These are phyloP conservation scores for Macaria notata DNA, from an alignment of 2,888 invertebrate species.

Conservation along the genomic window DNA sequence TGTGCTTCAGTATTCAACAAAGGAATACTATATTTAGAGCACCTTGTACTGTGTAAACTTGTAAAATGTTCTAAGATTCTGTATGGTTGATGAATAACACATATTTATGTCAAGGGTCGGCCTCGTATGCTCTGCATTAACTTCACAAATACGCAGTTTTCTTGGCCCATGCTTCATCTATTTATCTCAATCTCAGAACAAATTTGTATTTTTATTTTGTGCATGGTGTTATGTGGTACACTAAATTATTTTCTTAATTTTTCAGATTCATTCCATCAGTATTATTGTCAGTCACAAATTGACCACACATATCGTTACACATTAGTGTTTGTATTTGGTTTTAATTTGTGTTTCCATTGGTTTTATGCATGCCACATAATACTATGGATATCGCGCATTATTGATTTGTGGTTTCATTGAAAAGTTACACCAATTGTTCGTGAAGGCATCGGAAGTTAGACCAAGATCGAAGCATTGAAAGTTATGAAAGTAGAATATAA, in stretches of 20 bases:
- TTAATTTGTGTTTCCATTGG: slow-evolving; percentile 44
- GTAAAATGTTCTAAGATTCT: slow-evolving; percentile 44
- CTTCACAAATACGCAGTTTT: background rate
- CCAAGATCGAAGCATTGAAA: background rate
- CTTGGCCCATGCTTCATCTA: slow-evolving; percentile 15
- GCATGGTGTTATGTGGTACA: slow-evolving; percentile 81
- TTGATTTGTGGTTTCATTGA: slow-evolving; percentile 66
- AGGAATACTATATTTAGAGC: slow-evolving; percentile 30
- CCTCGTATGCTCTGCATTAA: slow-evolving; percentile 1
- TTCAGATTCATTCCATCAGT: slow-evolving; percentile 33
- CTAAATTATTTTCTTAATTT: slow-evolving; percentile 44
- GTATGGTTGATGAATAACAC: slow-evolving; percentile 17
- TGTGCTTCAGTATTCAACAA: slow-evolving; percentile 8
- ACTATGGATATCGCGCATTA: slow-evolving; percentile 69
- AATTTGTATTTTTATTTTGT: slow-evolving; percentile 41
- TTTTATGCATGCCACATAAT: slow-evolving; percentile 76
- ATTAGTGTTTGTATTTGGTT: slow-evolving; percentile 36
- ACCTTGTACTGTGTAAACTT: slow-evolving; percentile 21
- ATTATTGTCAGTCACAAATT: slow-evolving; percentile 34
- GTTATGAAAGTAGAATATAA: too few species aligned
- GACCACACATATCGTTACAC: slow-evolving; percentile 34
- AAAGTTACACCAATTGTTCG: slow-evolving; percentile 72
- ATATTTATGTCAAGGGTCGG: slow-evolving; percentile 17
- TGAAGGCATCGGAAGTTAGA: slow-evolving; percentile 50
- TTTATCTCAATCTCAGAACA: slow-evolving; percentile 41